A percentile compares a stretch with the other conserved stretches of the same genome.
These are phyloP conservation scores for Ochropleura plecta DNA, from an alignment of 2,888 invertebrate species.

Conservation along the genomic window DNA sequence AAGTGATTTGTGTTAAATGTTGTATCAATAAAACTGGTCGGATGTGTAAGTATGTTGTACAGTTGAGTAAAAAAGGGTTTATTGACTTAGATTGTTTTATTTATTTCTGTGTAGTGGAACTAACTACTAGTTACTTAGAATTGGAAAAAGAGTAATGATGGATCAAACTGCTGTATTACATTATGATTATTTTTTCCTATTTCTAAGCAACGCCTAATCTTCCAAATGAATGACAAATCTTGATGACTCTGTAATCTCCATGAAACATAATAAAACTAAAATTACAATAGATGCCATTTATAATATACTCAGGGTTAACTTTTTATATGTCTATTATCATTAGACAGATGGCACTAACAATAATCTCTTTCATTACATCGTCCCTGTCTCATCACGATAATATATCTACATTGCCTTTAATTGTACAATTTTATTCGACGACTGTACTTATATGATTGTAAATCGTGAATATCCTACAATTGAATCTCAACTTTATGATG, in stretches of 20 bases:
- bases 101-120: slow-evolving; percentile 34
- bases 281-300: slow-evolving; percentile 53
- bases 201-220: not conserved
- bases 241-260: slow-evolving; percentile 46
- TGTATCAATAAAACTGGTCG: slow-evolving; percentile 73
- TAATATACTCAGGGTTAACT: slow-evolving; percentile 50
- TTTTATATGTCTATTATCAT: slow-evolving; percentile 70
- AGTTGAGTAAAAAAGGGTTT: slow-evolving; percentile 33
- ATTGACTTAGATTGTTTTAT: slow-evolving; percentile 19
- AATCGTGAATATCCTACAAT: slow-evolving; percentile 11
- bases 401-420: slow-evolving; percentile 80
- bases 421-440: slow-evolving; percentile 76
- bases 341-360: slow-evolving; percentile 69
- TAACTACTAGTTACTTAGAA: not conserved
- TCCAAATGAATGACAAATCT: slow-evolving; percentile 15
- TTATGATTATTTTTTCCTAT: not conserved
- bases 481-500: slow-evolving; percentile 11
- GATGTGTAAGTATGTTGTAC: slow-evolving; percentile 65
- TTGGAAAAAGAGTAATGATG: not conserved
- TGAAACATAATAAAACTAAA: slow-evolving; percentile 51
- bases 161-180: not conserved
- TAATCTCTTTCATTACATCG: slow-evolving; percentile 75
- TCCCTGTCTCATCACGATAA: slow-evolving; percentile 74
- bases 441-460: slow-evolving; percentile 53
- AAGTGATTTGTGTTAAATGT: slow-evolving; percentile 79